Evolutionary conservation across 37 sponge, comb jelly and placozoan genomes (phyloP).

Genomic region (Crambe crambe): DNA sequence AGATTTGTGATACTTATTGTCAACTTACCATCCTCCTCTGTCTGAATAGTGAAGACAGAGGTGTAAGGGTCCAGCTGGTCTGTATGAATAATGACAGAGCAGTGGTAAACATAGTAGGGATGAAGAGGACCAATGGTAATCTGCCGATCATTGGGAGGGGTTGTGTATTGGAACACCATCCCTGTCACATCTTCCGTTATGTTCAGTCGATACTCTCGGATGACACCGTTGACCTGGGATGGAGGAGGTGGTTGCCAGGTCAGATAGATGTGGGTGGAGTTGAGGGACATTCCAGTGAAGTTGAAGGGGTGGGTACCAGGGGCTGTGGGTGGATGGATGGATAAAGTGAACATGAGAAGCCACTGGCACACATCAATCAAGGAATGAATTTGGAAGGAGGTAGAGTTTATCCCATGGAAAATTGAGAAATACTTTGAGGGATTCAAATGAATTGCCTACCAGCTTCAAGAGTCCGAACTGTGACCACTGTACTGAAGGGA

Average conservation of each 20-base stretch:
- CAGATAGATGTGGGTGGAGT: constrained; percentile 40
- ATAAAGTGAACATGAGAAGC: too few species aligned
- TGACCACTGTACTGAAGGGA: constrained; percentile 29
- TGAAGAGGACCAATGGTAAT: constrained; percentile 37
- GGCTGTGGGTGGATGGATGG: constrained; percentile 26
- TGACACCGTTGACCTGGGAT: constrained; percentile 32
- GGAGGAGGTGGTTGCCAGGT: constrained; percentile 46
- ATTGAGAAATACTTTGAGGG: background rate
- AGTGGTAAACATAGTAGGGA: constrained; percentile 41
- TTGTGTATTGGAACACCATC: background rate
- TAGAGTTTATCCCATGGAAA: background rate
- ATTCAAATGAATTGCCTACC: background rate
- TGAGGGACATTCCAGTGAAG: constrained; percentile 21
- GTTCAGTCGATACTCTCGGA: constrained; percentile 41
- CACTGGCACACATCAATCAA: too few species aligned
- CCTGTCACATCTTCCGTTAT: constrained; percentile 21
- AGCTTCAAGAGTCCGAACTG: constrained; percentile 17
- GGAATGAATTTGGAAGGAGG: background rate
- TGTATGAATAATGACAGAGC: constrained; percentile 22
- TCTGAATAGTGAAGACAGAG: constrained; percentile 12
- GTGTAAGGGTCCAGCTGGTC: constrained; percentile 38
- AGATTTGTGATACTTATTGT: constrained; percentile 27
- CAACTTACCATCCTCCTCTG: constrained; percentile 24
- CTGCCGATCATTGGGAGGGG: background rate
- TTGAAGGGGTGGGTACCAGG: constrained; percentile 22